A percentile compares a stretch with the other conserved stretches of the same genome.
These are phyloP conservation scores for Odontesthes bonariensis DNA, from an alignment of 2,113 vertebrate species.

Conservation along the genomic window DNA sequence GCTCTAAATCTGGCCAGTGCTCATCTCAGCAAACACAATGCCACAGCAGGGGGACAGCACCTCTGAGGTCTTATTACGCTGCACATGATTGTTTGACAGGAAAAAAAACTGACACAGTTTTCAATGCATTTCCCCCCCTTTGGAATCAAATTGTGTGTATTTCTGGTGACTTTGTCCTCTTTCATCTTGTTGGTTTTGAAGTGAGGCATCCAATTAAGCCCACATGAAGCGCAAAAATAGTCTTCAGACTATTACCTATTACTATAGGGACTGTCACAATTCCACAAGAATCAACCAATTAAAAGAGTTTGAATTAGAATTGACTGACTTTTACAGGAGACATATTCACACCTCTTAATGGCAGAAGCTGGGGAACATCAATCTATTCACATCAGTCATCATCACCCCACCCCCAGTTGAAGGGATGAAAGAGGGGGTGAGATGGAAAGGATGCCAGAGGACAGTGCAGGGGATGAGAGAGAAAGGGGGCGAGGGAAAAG, in stretches of 20 bases:
- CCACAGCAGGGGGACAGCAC: conserved; percentile 57
- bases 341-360: conserved; percentile 36
- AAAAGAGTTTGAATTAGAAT: conserved; percentile 45
- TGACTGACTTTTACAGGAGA: conserved; percentile 50
- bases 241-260: conserved; percentile 6
- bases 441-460: conserved; percentile 44
- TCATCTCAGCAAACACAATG: conserved; percentile 71
- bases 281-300: conserved; percentile 35
- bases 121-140: neutral
- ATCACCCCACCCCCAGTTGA: conserved; percentile 5
- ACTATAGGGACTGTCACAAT: conserved; percentile 5
- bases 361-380: conserved; percentile 30
- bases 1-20: conserved; percentile 70
- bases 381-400: conserved; percentile 40
- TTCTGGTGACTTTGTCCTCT: conserved; percentile 25
- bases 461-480: conserved; percentile 32
- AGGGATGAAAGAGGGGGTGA: conserved; percentile 47
- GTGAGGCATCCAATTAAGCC: conserved; percentile 15
- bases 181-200: conserved; percentile 35
- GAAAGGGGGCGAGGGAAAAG: conserved; percentile 9
- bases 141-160: conserved; percentile 20
- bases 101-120: conserved; percentile 21
- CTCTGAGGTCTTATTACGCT: conserved; percentile 63
- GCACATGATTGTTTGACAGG: conserved; percentile 55
- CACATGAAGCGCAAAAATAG: conserved; percentile 1